Base-by-base conservation (phyloP, 2,113 vertebrate species). In the Ornithorhynchus anatinus region DNA sequence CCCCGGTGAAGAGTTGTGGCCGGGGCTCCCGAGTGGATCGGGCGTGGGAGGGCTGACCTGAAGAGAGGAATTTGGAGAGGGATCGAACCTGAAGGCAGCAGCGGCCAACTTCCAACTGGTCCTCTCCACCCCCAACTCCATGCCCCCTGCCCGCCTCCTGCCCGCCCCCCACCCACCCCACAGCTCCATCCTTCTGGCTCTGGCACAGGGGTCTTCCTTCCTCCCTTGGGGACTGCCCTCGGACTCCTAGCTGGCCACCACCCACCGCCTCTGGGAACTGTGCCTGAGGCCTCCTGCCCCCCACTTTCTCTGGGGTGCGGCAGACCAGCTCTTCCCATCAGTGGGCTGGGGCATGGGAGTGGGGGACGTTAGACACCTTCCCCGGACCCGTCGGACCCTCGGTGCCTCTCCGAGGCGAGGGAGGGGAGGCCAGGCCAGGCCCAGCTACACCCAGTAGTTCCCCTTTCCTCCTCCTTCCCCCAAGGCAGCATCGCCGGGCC, bases 171-270 rank as follows among this genome's bases (percentile, higher is more conserved):
- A 1, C 3, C 29, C 3, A 5, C 36, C n/a, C 10, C 36, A 59
- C 67, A 47, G 45, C n/a, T n/a, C n/a, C n/a, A n/a, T n/a, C n/a
- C 65, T 61, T 73, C 77, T 61, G 48, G 50, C 48, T 58, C 43
- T 29, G 16, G 35, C 69, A 64, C 57, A 29, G 20, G 63, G 56
- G 31, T 25, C 44, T 38, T 11, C 29, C 11, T 50, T 43, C 37
- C 47, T 22, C 10, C 35, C 2, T 7, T 8, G 20, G 36, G 40
- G 47, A 38, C 5, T 23, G 61, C 17, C n/a, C 33, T n/a, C n/a
- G n/a, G n/a, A n/a, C n/a, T n/a, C n/a, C n/a, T n/a, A n/a, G n/a
- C n/a, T n/a, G n/a, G n/a, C n/a, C n/a, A n/a, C n/a, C n/a, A n/a
- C n/a, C 38, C 38, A 17, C 31, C 22, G 52, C 56, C 54, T 71